Percentiles rank a stretch among this genome's conserved stretches.
Evolutionary conservation across 2,113 vertebrate species (phyloP).

Genomic region (Aptenodytes patagonicus): DNA sequence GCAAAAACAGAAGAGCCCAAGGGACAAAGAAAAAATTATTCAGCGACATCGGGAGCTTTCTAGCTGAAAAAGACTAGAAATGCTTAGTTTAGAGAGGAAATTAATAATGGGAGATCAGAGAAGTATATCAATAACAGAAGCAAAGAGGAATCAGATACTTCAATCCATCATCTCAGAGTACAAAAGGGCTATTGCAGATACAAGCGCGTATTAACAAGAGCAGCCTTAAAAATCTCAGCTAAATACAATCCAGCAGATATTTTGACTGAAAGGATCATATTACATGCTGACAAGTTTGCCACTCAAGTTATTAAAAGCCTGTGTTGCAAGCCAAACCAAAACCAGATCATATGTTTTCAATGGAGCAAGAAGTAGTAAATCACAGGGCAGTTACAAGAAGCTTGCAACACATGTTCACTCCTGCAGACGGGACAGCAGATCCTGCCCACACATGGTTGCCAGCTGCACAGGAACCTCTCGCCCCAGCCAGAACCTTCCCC

Average conservation of each 20-base stretch:
- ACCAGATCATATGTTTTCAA: not conserved
- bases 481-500: not conserved
- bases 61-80: not conserved
- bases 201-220: not conserved
- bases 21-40: not conserved
- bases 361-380: conserved; percentile 8
- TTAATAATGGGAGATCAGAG: not conserved
- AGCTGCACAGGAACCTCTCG: not conserved
- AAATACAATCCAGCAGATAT: not conserved
- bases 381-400: not conserved
- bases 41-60: not conserved
- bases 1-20: not conserved
- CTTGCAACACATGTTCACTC: not conserved
- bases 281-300: not conserved
- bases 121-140: not conserved
- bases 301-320: not conserved
- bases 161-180: not conserved
- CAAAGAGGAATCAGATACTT: not conserved
- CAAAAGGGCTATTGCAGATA: not conserved
- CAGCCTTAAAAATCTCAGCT: not conserved
- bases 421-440: fast-evolving
- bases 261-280: not conserved
- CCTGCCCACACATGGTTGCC: conserved; percentile 19
- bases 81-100: not conserved
- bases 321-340: not conserved